phyloP scores from a whole-genome alignment of 2,888 invertebrate genomes.

The Geotrupes spiniger region DNA sequence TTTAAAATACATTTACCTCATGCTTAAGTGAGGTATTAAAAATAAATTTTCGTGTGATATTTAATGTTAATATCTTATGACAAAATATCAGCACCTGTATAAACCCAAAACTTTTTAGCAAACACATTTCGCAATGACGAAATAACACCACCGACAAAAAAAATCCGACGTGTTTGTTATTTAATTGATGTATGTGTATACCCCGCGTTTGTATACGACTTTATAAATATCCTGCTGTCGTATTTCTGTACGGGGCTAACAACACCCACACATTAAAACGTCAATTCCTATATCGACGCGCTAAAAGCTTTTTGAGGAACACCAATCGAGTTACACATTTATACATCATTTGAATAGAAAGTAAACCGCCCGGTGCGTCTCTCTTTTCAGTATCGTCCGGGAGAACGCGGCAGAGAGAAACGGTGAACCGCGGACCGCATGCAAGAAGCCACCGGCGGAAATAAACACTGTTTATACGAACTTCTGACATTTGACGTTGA shows the following conservation, averaged over 20 bases:
- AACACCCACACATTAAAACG: conserved; percentile 34
- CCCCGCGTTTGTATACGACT: conserved; percentile 13
- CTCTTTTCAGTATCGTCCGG: too few species aligned
- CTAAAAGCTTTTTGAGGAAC: conserved; percentile 32
- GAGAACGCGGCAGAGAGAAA: too few species aligned
- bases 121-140: too few species aligned
- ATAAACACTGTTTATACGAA: conserved; percentile 29
- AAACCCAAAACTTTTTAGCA: too few species aligned
- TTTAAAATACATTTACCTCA: too few species aligned
- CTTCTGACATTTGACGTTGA: conserved; percentile 38
- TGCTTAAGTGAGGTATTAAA: too few species aligned
- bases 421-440: too few species aligned
- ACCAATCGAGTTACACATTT: conserved; percentile 4
- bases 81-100: too few species aligned
- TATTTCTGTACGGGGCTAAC: conserved; percentile 10
- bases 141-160: too few species aligned
- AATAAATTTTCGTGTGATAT: too few species aligned
- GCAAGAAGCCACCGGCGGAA: conserved; percentile 2
- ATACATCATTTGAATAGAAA: conserved; percentile 6
- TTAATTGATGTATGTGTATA: conserved; percentile 9
- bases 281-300: conserved; percentile 34
- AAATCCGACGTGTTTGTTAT: background rate
- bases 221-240: conserved; percentile 16
- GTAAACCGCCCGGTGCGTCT: too few species aligned
- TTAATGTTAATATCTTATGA: too few species aligned